phyloP scores from a whole-genome alignment of 2,113 vertebrate genomes.

The Uria lomvia region DNA sequence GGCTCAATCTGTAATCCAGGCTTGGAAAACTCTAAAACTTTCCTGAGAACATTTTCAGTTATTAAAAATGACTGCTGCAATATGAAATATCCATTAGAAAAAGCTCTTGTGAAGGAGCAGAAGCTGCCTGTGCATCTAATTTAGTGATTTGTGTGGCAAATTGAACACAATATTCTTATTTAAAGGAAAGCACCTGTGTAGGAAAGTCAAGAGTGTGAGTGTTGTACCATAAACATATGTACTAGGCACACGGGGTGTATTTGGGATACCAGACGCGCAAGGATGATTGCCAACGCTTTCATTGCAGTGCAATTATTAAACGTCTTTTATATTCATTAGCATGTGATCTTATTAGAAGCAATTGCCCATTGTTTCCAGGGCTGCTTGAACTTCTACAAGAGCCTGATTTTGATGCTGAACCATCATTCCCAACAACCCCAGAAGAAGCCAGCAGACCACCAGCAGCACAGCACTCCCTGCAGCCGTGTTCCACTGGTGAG shows the following conservation, averaged over 20 bases:
- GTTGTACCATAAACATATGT: background rate
- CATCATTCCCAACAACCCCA: background rate
- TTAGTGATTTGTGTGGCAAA: constrained; percentile 22
- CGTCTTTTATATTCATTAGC: background rate
- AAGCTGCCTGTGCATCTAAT: background rate
- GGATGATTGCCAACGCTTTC: constrained; percentile 3
- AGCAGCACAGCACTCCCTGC: background rate
- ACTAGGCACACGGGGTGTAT: background rate
- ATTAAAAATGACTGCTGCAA: background rate
- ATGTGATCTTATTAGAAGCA: background rate
- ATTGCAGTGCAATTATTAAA: background rate
- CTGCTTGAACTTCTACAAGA: background rate
- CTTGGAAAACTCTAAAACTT: background rate
- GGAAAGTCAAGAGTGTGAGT: background rate
- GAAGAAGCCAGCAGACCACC: background rate
- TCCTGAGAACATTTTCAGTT: background rate
- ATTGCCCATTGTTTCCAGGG: background rate
- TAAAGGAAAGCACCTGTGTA: constrained; percentile 36
- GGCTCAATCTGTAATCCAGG: background rate
- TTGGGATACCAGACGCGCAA: background rate
- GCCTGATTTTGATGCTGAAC: background rate
- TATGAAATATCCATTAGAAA: background rate
- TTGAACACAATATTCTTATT: constrained; percentile 30
- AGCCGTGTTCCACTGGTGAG: background rate
- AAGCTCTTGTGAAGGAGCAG: background rate